These are phyloP conservation scores for Notolabrus celidotus DNA, from an alignment of 2,797 vertebrate species.

Conservation along the genomic window DNA sequence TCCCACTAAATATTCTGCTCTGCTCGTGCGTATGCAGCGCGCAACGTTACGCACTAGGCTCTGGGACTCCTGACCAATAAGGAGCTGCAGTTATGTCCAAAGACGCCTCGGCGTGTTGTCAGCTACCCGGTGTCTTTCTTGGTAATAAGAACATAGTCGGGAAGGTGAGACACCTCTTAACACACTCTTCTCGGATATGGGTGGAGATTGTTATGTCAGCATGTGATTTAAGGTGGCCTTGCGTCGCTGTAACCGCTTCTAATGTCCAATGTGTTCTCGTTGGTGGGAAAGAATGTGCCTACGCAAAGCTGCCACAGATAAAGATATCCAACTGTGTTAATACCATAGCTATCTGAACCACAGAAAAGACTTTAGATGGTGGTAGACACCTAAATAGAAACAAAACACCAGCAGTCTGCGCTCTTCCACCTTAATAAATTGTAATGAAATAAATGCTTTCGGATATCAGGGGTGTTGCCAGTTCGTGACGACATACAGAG, in stretches of 20 bases:
- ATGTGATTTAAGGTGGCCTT: constrained; percentile 84
- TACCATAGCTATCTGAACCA: neutral
- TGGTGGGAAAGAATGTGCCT: constrained; percentile 44
- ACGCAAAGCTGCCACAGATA: constrained; percentile 21
- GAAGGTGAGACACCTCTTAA: constrained; percentile 80
- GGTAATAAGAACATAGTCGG: constrained; percentile 38
- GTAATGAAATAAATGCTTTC: constrained; percentile 54
- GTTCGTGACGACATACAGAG: constrained; percentile 73
- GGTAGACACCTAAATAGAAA: rapidly evolving
- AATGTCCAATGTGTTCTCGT: neutral
- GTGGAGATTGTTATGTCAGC: constrained; percentile 84
- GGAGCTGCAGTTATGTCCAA: constrained; percentile 37
- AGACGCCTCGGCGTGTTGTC: constrained; percentile 24
- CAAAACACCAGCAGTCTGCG: neutral
- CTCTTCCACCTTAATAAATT: constrained; percentile 79
- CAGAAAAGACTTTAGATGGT: neutral
- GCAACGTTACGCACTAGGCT: constrained; percentile 35
- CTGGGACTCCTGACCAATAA: constrained; percentile 32
- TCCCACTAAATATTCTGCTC: neutral
- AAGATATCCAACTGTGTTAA: constrained; percentile 20
- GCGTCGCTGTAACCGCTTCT: constrained; percentile 9
- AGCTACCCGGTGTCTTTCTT: constrained; percentile 40
- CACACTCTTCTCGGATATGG: constrained; percentile 70
- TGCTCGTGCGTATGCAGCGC: constrained; percentile 33
- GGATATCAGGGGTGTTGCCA: constrained; percentile 70